Percentiles rank a stretch among this genome's conserved stretches.
These are phyloP conservation scores for Hermatobates lingyangjiaoensis DNA, from an alignment of 1,140 invertebrate species.

Conservation along the genomic window DNA sequence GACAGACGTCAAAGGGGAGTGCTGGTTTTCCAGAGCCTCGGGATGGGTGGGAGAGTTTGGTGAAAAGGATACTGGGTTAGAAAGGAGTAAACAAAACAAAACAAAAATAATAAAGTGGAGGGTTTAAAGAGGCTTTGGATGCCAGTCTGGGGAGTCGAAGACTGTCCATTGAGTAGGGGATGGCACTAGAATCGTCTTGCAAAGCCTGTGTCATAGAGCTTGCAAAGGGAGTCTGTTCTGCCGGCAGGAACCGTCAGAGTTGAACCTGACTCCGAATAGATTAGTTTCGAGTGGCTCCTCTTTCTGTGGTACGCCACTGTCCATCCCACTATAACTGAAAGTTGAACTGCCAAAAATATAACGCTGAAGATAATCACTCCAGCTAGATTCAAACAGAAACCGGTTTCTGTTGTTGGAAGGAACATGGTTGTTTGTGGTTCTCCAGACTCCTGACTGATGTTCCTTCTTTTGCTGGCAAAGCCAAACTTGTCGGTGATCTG, in stretches of 20 bases:
- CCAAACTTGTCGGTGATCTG: conserved; percentile 84
- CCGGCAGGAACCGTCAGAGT: conserved; percentile 27
- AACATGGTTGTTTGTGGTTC: conserved; percentile 30
- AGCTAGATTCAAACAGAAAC: conserved; percentile 47
- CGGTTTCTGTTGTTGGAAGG: conserved; percentile 31
- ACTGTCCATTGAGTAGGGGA: conserved; percentile 1
- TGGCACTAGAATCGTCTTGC: conserved; percentile 55
- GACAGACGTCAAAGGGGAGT: too few species aligned
- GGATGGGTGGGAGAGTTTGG: too few species aligned
- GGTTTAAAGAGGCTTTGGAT: too few species aligned
- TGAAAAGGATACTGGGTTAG: too few species aligned
- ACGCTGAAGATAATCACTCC: conserved; percentile 63
- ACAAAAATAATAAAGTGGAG: too few species aligned
- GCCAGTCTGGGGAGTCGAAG: too few species aligned
- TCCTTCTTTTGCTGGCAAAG: conserved; percentile 36
- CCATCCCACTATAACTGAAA: conserved; percentile 63
- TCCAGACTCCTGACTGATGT: conserved; percentile 23
- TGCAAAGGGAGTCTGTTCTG: conserved; percentile 59
- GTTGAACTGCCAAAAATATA: conserved; percentile 60
- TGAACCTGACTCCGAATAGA: conserved; percentile 21
- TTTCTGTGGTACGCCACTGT: conserved; percentile 58
- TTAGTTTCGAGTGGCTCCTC: conserved; percentile 23
- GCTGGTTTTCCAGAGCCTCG: too few species aligned
- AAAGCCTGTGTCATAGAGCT: conserved; percentile 67
- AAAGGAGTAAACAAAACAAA: too few species aligned